Evolutionary conservation across 2,113 vertebrate genomes (phyloP).

Genomic region (Psilopogon haemacephalus): DNA sequence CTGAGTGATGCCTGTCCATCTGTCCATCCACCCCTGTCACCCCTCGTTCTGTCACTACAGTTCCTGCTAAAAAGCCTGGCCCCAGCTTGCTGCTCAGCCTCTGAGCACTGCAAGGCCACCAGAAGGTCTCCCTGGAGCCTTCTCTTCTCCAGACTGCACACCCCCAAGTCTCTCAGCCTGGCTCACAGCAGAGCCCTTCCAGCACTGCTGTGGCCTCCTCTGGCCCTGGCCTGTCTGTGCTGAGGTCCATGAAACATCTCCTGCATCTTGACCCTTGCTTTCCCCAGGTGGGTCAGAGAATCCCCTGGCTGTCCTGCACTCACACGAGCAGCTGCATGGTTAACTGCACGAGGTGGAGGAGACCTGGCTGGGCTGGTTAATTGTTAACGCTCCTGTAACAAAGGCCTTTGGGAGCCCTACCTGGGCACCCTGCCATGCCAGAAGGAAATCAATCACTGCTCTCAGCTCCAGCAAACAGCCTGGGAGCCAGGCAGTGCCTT

Average conservation of each 20-base stretch:
- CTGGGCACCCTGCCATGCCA: not conserved
- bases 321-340: slow-evolving; percentile 45
- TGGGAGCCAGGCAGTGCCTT: not conserved
- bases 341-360: not conserved
- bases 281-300: not conserved
- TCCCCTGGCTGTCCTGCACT: not conserved
- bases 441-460: not conserved
- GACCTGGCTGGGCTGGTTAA: slow-evolving; percentile 33
- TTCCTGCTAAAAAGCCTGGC: not conserved
- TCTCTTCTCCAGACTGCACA: not conserved
- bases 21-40: not conserved
- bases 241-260: not conserved
- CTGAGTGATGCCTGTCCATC: not conserved
- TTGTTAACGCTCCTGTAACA: slow-evolving; percentile 53
- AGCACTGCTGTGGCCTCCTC: not conserved
- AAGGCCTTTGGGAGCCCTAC: slow-evolving; percentile 19
- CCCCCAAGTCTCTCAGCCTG: not conserved
- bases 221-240: not conserved
- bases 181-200: not conserved
- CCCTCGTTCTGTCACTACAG: not conserved
- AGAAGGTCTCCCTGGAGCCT: not conserved
- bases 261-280: not conserved
- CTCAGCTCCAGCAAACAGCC: not conserved
- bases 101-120: not conserved
- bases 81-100: not conserved